Evolutionary conservation across 2,888 invertebrate species (phyloP), one percentile per base, ranked within the genome.

Genomic region (Troides aeacus): DNA sequence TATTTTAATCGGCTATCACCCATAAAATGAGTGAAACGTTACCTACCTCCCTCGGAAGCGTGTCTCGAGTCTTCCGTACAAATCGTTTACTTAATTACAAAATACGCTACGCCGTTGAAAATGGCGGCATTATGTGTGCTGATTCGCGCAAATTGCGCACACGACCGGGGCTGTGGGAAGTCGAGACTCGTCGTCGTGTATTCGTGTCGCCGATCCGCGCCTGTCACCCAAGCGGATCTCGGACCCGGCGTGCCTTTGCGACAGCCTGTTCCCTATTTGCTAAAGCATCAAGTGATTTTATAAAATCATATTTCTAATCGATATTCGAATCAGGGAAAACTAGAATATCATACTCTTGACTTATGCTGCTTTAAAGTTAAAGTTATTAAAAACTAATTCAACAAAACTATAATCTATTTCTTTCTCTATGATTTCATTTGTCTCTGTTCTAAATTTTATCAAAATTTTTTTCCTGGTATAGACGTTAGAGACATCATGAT

Each of bases 121-220:
- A 75, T 74, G 73, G 76, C 76, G 72, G 76, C 75, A 77, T 80
- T 82, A 80, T 77, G 80, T 79, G 78, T 79, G 81, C 79, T 79
- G 76, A 79, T 78, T 77, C 72, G 74, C 73, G 74, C 71, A 76
- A 78, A 78, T 78, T 74, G 74, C 73, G 72, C 74, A 71, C 68
- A 73, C 72, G 66, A 71, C 69, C 58, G 72, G 72, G 81, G 80
- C 85, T 87, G 88, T 88, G 88, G 84, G 87, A 88, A 87, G 74
- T 76, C 76, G 81, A 74, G 76, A 77, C 77, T 74, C 39, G 78
- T 75, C 74, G 74, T 15, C 7, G 72, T 74, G 75, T 78, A 78
- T 78, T 77, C 76, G 74, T 76, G 75, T 71, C 73, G 73, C 61
- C 57, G 62, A 66, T 70, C 71, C 72, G 59, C 62, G 53, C 12